Evolutionary conservation across 2,888 invertebrate genomes (phyloP), one percentile per base, ranked within the genome.

Genomic region (Esperia sulphurella): DNA sequence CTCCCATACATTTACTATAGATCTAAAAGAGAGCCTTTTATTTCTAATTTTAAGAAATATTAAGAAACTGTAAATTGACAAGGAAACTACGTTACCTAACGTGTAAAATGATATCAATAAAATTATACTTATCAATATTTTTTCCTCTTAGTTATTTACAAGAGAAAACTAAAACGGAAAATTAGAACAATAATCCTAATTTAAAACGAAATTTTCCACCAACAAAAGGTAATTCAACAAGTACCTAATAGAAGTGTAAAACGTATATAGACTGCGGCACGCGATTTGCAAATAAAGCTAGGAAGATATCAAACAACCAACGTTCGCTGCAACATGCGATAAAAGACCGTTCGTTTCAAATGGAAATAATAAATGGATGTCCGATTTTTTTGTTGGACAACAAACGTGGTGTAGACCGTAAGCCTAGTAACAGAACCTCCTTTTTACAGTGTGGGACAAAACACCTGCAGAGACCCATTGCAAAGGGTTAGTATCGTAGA

Each of bases 221-320:
- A 66, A 73, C 67, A 68, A 42, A 70, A 68, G 63, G 66, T 79
- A 80, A 81, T 77, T 83, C 81, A 83, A 84, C 82, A 82, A 81
- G 81, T 80, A 79, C 59, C 68, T 75, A 75, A 65, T 70, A 69
- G 66, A 54, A 66, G 61, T 73, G 65, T 70, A 73, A 44, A 74
- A 72, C 70, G 67, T 67, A 74, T 73, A 71, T 21, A 14, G 37
- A 9, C 54, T 40, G 56, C 55, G 52, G 68, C 88, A 87, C 86
- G 87, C 87, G 83, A 87, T 86, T 82, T 74, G 79, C 81, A 86
- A 86, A 87, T 88, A 88, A 88, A 86, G 64, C 79, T 75, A 75
- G 71, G 69, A 77, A 84, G 84, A 84, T 85, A 87, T 81, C 80
- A 83, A 83, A 79, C 76, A 75, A 63, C 62, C 59, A 71, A 69